phyloP scores from a whole-genome alignment of 1,140 invertebrate genomes.

The Paramacrobiotus metropolitanus region DNA sequence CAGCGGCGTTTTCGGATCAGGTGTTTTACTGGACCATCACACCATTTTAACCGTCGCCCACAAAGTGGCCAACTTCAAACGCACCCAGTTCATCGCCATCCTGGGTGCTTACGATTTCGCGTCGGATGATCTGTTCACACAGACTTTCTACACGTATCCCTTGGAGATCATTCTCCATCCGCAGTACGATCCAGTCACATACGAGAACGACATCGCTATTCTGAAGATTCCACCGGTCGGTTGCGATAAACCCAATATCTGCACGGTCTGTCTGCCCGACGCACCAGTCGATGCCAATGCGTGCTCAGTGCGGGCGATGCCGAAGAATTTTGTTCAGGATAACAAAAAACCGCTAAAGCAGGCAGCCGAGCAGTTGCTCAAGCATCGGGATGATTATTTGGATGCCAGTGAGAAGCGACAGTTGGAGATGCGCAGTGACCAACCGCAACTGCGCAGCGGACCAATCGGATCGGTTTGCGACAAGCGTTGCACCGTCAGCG shows the following conservation, averaged over 20 bases:
- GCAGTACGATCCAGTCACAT: not conserved
- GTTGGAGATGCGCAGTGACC: not conserved
- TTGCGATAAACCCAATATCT: not conserved
- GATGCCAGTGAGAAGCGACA: not conserved
- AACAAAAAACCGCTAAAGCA: not conserved
- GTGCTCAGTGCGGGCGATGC: not conserved
- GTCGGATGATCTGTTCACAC: not conserved
- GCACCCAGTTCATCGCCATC: not conserved
- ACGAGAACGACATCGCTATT: slow-evolving; percentile 2
- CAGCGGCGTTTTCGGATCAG: slow-evolving; percentile 2
- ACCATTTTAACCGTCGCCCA: not conserved
- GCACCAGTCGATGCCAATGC: not conserved
- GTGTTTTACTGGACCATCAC: not conserved
- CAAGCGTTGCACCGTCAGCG: not conserved
- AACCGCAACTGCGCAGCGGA: not conserved
- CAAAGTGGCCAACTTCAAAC: slow-evolving; percentile 1
- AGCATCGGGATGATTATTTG: not conserved
- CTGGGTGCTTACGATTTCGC: not conserved
- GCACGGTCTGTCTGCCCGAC: slow-evolving; percentile 1
- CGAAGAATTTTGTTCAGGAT: not conserved
- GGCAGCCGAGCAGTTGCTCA: not conserved
- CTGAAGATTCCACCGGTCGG: not conserved
- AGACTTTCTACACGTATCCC: not conserved
- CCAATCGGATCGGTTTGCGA: not conserved
- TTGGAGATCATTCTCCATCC: slow-evolving; percentile 1